Evolutionary conservation across 1,140 invertebrate genomes (phyloP).

Genomic region (Papilio xuthus): DNA sequence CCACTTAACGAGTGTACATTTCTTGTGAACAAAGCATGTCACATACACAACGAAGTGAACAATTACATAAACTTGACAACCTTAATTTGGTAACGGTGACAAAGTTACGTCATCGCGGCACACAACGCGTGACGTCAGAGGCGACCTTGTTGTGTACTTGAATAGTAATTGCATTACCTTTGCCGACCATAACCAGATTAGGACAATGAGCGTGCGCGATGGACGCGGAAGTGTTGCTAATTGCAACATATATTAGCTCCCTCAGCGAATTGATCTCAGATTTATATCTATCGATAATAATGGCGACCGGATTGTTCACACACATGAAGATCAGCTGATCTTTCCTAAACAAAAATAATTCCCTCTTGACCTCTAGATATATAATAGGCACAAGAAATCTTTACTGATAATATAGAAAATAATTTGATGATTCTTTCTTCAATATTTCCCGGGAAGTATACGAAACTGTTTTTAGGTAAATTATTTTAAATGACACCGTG

Average conservation of each 20-base stretch:
- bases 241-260: background rate
- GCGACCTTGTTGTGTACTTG: constrained; percentile 16
- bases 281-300: background rate
- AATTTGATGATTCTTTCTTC: too few relatives aligned
- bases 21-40: background rate
- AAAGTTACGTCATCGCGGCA: background rate
- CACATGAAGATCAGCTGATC: too few relatives aligned
- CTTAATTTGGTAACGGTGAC: constrained; percentile 16
- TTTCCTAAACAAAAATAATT: too few relatives aligned
- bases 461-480: background rate
- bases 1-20: background rate
- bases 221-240: constrained; percentile 28
- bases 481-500: too few relatives aligned
- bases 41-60: background rate
- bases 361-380: too few relatives aligned
- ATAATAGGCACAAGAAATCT: background rate
- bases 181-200: constrained; percentile 22
- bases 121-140: constrained; percentile 2
- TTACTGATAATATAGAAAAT: too few relatives aligned
- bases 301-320: background rate
- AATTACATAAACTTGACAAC: constrained; percentile 6
- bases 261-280: background rate
- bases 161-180: constrained; percentile 29
- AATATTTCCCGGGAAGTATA: background rate
- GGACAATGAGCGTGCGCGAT: background rate